Conservation (phyloP, 2,888 invertebrate species). For the Malthinus flaveolus region DNA sequence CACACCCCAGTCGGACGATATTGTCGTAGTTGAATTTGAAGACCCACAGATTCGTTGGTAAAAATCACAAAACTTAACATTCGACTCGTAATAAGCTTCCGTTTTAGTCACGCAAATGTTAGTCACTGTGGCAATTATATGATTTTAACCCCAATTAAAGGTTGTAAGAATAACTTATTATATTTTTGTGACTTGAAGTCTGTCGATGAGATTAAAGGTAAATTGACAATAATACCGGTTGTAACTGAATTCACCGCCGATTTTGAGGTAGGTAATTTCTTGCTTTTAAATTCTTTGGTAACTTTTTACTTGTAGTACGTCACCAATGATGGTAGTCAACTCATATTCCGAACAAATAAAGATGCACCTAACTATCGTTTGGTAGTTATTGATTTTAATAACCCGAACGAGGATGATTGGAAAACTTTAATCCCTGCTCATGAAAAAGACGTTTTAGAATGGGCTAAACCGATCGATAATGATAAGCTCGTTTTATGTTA, state of each 20-base stretch:
- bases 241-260: conserved; percentile 91
- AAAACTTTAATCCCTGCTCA: conserved; percentile 81
- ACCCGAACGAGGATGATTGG: conserved; percentile 79
- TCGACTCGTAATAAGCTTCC: background rate
- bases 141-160: conserved; percentile 79
- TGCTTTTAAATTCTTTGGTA: conserved; percentile 6
- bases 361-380: conserved; percentile 91
- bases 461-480: conserved; percentile 82
- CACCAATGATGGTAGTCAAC: conserved; percentile 81
- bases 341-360: conserved; percentile 90
- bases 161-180: conserved; percentile 89
- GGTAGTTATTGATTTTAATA: conserved; percentile 77
- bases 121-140: conserved; percentile 92
- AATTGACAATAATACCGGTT: conserved; percentile 74
- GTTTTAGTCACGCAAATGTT: conserved; percentile 76
- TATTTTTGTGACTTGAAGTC: conserved; percentile 80
- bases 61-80: conserved; percentile 42
- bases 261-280: conserved; percentile 81
- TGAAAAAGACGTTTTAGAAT: conserved; percentile 84
- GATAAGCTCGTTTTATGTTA: conserved; percentile 87
- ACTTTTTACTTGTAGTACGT: conserved; percentile 70
- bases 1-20: conserved; percentile 83
- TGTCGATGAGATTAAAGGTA: conserved; percentile 64
- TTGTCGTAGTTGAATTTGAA: conserved; percentile 87
- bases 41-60: conserved; percentile 92